Evolutionary conservation across 2,888 invertebrate genomes (phyloP), one percentile per base, ranked within the genome.

Genomic region (Hofmannophila pseudospretella): DNA sequence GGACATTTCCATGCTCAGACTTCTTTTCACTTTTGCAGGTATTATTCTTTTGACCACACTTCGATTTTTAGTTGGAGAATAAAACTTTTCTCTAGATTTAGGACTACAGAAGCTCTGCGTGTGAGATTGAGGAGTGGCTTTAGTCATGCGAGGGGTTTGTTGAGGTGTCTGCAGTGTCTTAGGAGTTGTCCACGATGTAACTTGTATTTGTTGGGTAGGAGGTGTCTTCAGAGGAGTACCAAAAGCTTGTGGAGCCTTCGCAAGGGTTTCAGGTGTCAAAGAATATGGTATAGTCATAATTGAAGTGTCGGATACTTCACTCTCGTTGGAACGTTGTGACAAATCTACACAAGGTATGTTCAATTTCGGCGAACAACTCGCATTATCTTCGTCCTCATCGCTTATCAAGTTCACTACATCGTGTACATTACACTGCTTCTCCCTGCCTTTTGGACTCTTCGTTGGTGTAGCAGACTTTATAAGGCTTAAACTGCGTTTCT

Each of bases 61-160:
- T 7, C 70, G 58, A 38, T 79, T 81, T 45, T 78, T 81, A 1
- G 48, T 56, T 3, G 82, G 82, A 1, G 82, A 82, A 51, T 48
- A 82, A 45, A 58, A 80, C 40, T 64, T 76, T 2, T 46, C 50
- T 11, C 45, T 56, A 4, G 66, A 54, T 20, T 44, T 46, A 7
- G 69, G 27, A 27, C 27, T 27, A 4, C 7, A n/a, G 10, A 51
- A 26, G 47, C 54, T 20, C n/a, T 14, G 5, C 5, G 16, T 16
- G 16, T 41, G 7, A 29, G 41, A 39, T 49, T 57, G 12, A 44
- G n/a, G n/a, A n/a, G n/a, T n/a, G n/a, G n/a, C n/a, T n/a, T n/a
- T n/a, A n/a, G n/a, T n/a, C n/a, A 38, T 25, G 10, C 4, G 25
- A 25, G 4, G 9, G 10, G 9, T n/a, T 20, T 14, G 39, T 42